These are phyloP conservation scores for Marmota flaviventris DNA, from an alignment of 2,113 vertebrate species.

Conservation along the genomic window DNA sequence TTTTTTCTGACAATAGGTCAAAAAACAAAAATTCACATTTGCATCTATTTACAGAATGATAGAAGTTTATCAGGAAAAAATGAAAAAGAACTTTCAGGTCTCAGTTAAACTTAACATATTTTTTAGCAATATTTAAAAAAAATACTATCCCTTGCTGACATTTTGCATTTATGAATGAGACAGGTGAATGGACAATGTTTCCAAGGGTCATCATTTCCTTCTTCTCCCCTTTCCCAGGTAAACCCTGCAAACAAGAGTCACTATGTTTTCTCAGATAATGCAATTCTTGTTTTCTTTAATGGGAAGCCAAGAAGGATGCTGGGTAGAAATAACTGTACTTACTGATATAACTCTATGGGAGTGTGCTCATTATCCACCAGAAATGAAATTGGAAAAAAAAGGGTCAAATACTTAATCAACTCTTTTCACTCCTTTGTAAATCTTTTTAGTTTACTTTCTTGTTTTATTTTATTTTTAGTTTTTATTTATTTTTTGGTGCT, in stretches of 20 bases:
- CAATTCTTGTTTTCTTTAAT: neutral
- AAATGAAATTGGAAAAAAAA: neutral
- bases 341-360: neutral
- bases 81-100: slow-evolving; percentile 65
- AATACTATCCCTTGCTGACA: slow-evolving; percentile 57
- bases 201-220: neutral
- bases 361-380: neutral
- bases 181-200: neutral
- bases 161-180: slow-evolving; percentile 48
- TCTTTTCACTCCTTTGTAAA: neutral
- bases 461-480: neutral
- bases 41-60: slow-evolving; percentile 38
- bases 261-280: neutral
- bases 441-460: neutral
- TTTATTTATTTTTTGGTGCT: neutral
- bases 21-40: slow-evolving; percentile 66
- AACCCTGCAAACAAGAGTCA: neutral
- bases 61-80: slow-evolving; percentile 63
- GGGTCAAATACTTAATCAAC: neutral
- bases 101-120: slow-evolving; percentile 60
- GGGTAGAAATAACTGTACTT: neutral
- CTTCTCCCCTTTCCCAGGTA: slow-evolving; percentile 34
- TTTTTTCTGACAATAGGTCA: slow-evolving; percentile 61
- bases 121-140: slow-evolving; percentile 53
- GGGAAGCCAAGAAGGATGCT: neutral